Base-by-base conservation (phyloP, 2,888 invertebrate species). In the Monochamus alternatus region DNA sequence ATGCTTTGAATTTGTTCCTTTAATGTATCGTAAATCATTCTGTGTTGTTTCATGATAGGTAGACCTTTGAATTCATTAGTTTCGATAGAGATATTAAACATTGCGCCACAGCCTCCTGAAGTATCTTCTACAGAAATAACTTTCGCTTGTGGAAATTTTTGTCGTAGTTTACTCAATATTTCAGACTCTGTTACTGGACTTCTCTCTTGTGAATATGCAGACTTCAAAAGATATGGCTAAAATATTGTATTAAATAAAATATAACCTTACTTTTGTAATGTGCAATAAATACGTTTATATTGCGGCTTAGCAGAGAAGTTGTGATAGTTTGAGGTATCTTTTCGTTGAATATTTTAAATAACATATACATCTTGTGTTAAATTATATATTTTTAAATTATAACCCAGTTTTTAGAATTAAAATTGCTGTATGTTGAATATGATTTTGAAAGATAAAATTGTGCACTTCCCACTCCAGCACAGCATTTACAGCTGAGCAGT, bases 21-120 rank as follows among this genome's bases (percentile, higher is more conserved):
- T 58, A 96, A 90, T 5, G 92, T 91, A 79, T 94, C 92, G 58
- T 94, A 95, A 5, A 95, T 93, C 44, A 94, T 87, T 80, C 93
- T 90, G 86, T 95, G 95, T 85, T 95, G 95, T 85, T 95, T 95
- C 1, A 95, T 92, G 73, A 92, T 91, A 32, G 92, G 91, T 51
- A 95, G 85, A 12, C 94, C 95, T 85, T 91, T 89, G 84, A 95
- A 95, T 83, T 95, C 94, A 44, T 90, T 89, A 2, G 94, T 91
- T 88, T 93, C 92, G 10, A 95, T 91, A 84, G 90, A 90, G 44
- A 93, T 92, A 89, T 94, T 94, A 88, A 93, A 95, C 95, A 95
- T 95, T 14, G 95, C 95, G 2, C 95, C 95, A 87, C 96, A 94
- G 66, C 95, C 94, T 74, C 95, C 96, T 14, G 95, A 95, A 63